Conservation (phyloP, 2,888 invertebrate genomes). For the Ceramica pisi region DNA sequence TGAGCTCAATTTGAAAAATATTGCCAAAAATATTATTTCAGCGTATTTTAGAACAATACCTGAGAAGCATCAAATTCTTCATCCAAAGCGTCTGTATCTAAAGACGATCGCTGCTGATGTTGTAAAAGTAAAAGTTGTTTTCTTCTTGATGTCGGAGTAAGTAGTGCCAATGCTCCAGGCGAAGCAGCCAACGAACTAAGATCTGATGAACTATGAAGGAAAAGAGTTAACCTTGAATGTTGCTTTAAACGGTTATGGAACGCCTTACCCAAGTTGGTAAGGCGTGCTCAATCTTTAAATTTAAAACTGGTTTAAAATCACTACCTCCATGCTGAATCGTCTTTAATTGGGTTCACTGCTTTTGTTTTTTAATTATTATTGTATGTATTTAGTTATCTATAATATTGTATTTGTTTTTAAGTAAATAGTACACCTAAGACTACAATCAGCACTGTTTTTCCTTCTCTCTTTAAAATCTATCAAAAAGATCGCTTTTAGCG, state of each 20-base stretch:
- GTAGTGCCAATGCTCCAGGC: constrained; percentile 90
- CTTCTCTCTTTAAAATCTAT: too few species aligned
- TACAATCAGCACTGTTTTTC: too few species aligned
- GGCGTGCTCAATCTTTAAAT: too few species aligned
- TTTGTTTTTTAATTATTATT: too few species aligned
- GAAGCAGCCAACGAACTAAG: constrained; percentile 89
- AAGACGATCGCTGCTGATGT: constrained; percentile 96
- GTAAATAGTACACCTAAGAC: too few species aligned
- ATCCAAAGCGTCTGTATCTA: constrained; percentile 96
- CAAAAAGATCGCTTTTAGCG: too few species aligned
- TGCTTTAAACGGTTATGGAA: not conserved
- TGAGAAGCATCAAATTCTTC: constrained; percentile 93
- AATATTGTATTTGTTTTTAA: too few species aligned
- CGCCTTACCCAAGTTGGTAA: too few species aligned
- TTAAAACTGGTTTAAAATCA: too few species aligned
- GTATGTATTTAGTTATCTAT: too few species aligned
- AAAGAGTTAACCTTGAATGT: not conserved
- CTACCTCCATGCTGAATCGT: too few species aligned
- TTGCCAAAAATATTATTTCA: constrained; percentile 3
- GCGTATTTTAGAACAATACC: constrained; percentile 69
- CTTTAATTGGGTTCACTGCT: too few species aligned
- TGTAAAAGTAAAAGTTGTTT: constrained; percentile 94
- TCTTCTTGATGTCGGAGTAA: constrained; percentile 95
- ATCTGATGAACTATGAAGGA: constrained; percentile 84
- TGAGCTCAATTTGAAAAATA: not conserved